These are phyloP conservation scores for Erebia palarica DNA, from an alignment of 2,888 invertebrate genomes.

Conservation along the genomic window DNA sequence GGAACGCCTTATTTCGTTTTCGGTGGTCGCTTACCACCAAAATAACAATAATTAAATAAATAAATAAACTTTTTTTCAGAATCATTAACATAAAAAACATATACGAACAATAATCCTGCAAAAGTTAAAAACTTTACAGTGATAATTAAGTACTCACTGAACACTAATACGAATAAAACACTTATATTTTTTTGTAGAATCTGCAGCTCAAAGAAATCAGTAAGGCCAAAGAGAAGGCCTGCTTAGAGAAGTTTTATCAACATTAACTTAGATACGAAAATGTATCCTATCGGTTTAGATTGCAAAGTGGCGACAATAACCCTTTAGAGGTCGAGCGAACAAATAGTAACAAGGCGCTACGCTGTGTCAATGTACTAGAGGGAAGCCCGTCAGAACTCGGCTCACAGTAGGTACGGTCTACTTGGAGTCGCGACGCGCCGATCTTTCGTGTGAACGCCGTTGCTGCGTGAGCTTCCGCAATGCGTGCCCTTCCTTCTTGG, in stretches of 20 bases:
- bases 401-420: background rate
- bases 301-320: slow-evolving; percentile 42
- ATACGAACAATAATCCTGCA: too few species aligned
- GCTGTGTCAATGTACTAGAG: slow-evolving; percentile 48
- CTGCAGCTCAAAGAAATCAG: too few species aligned
- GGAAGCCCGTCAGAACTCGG: slow-evolving; percentile 41
- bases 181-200: too few species aligned
- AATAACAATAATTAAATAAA: too few species aligned
- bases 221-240: too few species aligned
- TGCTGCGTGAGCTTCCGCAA: slow-evolving; percentile 67
- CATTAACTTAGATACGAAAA: background rate
- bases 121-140: too few species aligned
- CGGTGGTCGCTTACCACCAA: too few species aligned
- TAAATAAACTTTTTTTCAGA: too few species aligned
- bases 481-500: slow-evolving; percentile 64
- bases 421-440: slow-evolving; percentile 30
- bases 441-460: slow-evolving; percentile 53
- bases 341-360: slow-evolving; percentile 58
- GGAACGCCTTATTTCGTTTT: too few species aligned
- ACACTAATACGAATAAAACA: too few species aligned
- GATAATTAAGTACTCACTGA: too few species aligned
- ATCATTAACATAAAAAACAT: too few species aligned
- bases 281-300: slow-evolving; percentile 15
- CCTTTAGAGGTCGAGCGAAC: slow-evolving; percentile 46
- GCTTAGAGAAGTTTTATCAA: background rate